Base-by-base conservation (phyloP, 2,888 invertebrate species). In the Dolomedes plantarius region DNA sequence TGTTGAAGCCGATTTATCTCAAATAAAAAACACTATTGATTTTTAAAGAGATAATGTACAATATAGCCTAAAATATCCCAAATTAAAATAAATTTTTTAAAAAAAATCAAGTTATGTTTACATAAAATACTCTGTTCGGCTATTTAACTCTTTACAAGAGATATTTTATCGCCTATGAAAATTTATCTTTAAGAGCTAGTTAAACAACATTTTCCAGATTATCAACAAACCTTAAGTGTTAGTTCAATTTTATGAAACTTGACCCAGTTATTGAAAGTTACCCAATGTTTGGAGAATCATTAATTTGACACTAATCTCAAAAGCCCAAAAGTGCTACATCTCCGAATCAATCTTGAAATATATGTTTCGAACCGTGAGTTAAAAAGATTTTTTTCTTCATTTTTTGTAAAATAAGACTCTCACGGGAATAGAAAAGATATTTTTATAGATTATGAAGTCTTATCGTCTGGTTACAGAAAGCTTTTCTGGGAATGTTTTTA, bases 361-460 rank as follows among this genome's bases (percentile, higher is more conserved):
- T 36, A 46, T 7, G 46, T 46, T 46, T 16, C 46, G 6, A 5
- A 2, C 13, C 16, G 13, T 16, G 2, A 16, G 46, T 46, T 46
- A 16, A 16, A 36, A 46, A 46, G 46, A 46, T 46, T 46, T 46
- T 46, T n/a, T n/a, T n/a, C n/a, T n/a, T n/a, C n/a, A n/a, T n/a
- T n/a, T 46, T 46, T 46, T 46, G 16, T 46, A 46, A 56, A 56
- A 56, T 23, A 56, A 36, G 23, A 23, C 56, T 56, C 56, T 23
- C 23, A 1, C 2, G 56, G 56, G 56, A 5, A 56, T 23, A 19
- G 23, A 23, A 16, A 3, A 19, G 56, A 23, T 56, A 23, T 56
- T 56, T 56, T 56, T 56, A 56, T 19, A 56, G 56, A 56, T 56
- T 23, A 56, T 56, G 23, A 56, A 56, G 23, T 56, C 56, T 56